phyloP scores from a whole-genome alignment of 1,140 invertebrate species.

The Phymorhynchus buccinoides region DNA sequence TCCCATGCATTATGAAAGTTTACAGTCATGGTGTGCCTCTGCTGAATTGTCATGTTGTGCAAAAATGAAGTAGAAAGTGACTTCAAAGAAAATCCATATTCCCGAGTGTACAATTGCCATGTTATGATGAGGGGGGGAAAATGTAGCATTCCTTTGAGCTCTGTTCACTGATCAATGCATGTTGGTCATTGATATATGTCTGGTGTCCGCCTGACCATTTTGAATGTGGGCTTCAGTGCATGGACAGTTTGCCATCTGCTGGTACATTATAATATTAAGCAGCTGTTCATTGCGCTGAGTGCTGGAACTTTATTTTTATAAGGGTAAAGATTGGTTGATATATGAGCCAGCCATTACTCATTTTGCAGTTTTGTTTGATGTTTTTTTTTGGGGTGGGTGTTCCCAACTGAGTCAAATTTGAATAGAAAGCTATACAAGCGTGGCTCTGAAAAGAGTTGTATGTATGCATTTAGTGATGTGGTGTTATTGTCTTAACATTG shows the following conservation, averaged over 20 bases:
- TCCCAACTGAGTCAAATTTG: no score
- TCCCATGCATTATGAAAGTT: neutral
- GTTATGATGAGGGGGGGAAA: neutral
- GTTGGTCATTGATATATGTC: neutral
- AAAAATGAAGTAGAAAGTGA: neutral
- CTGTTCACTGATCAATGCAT: no score
- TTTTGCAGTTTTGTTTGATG: neutral
- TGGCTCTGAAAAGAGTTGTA: neutral
- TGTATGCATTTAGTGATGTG: no score
- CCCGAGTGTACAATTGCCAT: neutral
- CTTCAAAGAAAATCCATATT: slow-evolving; percentile 18
- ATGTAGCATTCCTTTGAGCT: slow-evolving; percentile 12
- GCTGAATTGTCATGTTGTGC: neutral
- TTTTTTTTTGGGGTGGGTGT: no score
- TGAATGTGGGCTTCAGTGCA: neutral
- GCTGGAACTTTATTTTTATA: neutral
- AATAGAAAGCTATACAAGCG: neutral
- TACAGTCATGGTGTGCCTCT: slow-evolving; percentile 15
- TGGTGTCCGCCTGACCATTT: no score
- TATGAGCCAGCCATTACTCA: neutral
- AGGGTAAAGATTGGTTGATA: neutral
- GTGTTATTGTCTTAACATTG: no score
- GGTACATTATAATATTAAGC: neutral
- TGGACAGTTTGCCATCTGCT: neutral
- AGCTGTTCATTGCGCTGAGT: neutral